A percentile compares a stretch with the other conserved stretches of the same genome.
Evolutionary conservation across 2,888 invertebrate genomes (phyloP).

Genomic region (Mythimna vitellina): DNA sequence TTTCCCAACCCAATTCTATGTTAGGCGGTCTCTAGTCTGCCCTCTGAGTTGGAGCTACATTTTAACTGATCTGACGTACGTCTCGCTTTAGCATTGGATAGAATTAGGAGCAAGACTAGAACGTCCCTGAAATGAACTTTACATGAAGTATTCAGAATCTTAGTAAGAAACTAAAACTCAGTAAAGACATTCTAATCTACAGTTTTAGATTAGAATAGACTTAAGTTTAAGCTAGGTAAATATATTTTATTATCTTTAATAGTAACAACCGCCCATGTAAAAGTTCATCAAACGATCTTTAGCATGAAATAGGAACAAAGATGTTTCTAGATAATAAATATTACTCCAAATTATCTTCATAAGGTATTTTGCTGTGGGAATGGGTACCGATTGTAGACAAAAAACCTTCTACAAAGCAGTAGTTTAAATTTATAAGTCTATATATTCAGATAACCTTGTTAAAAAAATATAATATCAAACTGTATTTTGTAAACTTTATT

Average conservation of each 20-base stretch:
- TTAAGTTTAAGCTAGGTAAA: too few species aligned
- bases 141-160: neutral
- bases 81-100: neutral
- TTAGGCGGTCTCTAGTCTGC: neutral
- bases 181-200: too few species aligned
- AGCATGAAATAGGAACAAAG: neutral
- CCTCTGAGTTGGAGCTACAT: neutral
- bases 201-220: too few species aligned
- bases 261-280: neutral
- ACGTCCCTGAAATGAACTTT: neutral
- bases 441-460: neutral
- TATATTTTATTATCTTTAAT: neutral
- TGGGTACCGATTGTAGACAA: too few species aligned
- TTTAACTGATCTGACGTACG: neutral
- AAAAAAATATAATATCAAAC: neutral
- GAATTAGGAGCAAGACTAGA: neutral
- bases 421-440: too few species aligned
- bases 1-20: neutral
- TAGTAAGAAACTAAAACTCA: neutral
- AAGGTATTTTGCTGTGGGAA: neutral
- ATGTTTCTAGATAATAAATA: constrained; percentile 20
- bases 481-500: neutral
- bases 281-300: constrained; percentile 15
- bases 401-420: neutral
- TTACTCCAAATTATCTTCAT: neutral